Evolutionary conservation across 1,140 invertebrate genomes (phyloP), one percentile per base, ranked within the genome.

Genomic region (Drosophila micromelanica): DNA sequence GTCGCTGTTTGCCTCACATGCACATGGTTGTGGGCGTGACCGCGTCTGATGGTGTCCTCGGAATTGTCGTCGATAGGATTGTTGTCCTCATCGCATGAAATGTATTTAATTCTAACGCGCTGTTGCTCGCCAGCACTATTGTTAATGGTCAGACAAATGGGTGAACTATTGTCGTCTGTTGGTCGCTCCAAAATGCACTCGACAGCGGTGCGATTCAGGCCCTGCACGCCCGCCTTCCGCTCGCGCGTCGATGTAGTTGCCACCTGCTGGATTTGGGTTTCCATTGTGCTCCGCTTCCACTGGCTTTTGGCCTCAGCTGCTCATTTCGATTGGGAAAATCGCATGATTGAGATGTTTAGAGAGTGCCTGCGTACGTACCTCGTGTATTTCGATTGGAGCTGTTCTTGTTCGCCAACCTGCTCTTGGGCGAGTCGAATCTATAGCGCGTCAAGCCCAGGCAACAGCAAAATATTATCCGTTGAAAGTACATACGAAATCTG

Each of bases 401-500:
- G 40, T 91, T 87, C 51, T 87, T 87, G 45, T 84, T 91, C 27
- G 75, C 72, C 35, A 68, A 60, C 55, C 75, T 56, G 54, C 79
- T 89, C 63, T 85, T 87, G 5, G 81, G 85, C 1, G 89, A 90
- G 46, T 85, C 78, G 32, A 75, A 78, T 32, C 87, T 74, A 37
- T 76, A 78, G 46, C 76, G 72, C 6, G 54, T 71, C 1, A 77
- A 45, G 7, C 69, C 59, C 52, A 80, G 78, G 55, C 92, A 93
- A 51, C 91, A 93, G 73, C 92, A 93, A 57, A 93, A 94, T 37
- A 94, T 93, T 35, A 93, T 91, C 59, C 93, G 84, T 73, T 93
- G 93, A 64, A 94, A 94, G 72, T 94, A 94, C 62, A 94, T 86
- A 51, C 93, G 93, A 77, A 94, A 94, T 73, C 93, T 94, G 49